These are phyloP conservation scores for Melieria picta DNA, from an alignment of 2,888 invertebrate genomes.

Conservation along the genomic window DNA sequence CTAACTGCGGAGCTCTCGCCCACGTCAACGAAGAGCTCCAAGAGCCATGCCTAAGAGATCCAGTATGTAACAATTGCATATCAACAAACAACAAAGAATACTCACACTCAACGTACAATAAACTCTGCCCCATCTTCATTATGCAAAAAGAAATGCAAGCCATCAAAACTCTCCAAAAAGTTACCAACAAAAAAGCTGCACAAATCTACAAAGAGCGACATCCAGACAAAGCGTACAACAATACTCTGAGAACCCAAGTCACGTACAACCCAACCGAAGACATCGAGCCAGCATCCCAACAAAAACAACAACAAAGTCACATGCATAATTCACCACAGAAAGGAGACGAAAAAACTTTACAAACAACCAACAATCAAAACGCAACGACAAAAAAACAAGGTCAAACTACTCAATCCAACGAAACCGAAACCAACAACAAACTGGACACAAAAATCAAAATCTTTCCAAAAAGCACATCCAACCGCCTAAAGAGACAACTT, in stretches of 20 bases:
- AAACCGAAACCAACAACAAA: background rate
- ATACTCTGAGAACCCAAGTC: background rate
- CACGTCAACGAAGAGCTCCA: constrained; percentile 4
- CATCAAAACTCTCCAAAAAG: constrained; percentile 11
- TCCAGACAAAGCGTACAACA: background rate
- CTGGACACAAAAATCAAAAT: background rate
- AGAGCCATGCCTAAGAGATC: constrained; percentile 1
- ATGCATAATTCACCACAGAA: too few relatives aligned
- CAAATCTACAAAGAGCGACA: constrained; percentile 2
- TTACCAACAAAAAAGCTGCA: constrained; percentile 10
- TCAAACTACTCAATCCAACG: too few relatives aligned
- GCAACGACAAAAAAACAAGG: too few relatives aligned
- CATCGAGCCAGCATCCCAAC: background rate
- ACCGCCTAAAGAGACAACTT: background rate
- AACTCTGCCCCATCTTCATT: constrained; percentile 1
- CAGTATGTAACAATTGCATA: constrained; percentile 10
- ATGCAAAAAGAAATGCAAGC: constrained; percentile 18
- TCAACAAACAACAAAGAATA: background rate
- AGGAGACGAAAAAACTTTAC: too few relatives aligned
- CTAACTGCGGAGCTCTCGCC: background rate
- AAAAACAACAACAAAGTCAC: too few relatives aligned
- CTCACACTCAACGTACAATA: constrained; percentile 1
- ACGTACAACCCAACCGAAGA: background rate
- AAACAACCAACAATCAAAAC: too few relatives aligned
- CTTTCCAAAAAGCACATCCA: background rate